Evolutionary conservation across 2,113 vertebrate species (phyloP).

Genomic region (Cygnus buccinator): DNA sequence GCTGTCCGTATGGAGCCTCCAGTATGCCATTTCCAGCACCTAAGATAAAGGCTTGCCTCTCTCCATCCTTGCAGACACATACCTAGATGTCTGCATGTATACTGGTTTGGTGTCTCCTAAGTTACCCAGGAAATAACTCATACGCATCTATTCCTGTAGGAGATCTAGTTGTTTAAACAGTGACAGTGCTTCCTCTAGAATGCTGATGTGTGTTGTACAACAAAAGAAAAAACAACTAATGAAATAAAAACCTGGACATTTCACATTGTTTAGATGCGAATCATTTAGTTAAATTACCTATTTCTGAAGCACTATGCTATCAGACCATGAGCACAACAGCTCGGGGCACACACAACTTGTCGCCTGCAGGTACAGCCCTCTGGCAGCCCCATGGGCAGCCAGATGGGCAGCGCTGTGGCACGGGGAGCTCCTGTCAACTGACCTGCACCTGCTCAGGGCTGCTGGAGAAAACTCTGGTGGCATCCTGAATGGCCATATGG

Average conservation of each 20-base stretch:
- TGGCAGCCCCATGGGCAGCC: neutral
- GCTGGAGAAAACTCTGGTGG: neutral
- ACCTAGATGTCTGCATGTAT: neutral
- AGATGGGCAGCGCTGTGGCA: no score
- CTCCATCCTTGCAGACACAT: neutral
- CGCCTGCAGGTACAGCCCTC: neutral
- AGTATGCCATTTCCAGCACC: neutral
- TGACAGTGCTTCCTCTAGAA: neutral
- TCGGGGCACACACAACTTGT: neutral
- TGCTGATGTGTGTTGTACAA: neutral
- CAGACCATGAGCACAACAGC: neutral
- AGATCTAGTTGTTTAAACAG: neutral
- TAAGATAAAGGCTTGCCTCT: neutral
- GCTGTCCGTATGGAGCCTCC: neutral
- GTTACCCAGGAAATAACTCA: neutral
- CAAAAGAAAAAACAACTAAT: neutral
- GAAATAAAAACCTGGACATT: neutral
- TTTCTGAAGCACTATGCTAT: neutral
- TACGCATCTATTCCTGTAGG: neutral
- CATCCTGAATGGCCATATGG: neutral
- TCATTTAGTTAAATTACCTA: neutral
- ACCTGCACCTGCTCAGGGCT: neutral
- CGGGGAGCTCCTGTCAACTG: neutral
- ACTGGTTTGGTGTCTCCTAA: neutral
- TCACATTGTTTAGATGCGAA: neutral